Percentiles rank a stretch among this genome's conserved stretches.
phyloP scores from a whole-genome alignment of 2,888 invertebrate genomes.

The Oscheius sp. region DNA sequence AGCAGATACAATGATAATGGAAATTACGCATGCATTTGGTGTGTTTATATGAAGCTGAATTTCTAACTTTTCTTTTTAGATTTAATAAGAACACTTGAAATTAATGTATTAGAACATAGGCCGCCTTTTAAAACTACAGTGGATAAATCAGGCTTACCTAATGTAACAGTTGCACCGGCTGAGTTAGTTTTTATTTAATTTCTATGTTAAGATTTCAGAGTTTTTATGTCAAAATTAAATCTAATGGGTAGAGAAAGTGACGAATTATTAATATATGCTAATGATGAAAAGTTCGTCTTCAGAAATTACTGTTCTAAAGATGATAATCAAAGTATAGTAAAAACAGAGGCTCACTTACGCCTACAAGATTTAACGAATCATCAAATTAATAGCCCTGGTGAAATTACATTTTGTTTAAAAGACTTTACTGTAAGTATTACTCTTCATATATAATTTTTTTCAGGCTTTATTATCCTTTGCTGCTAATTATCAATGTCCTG shows the following conservation, averaged over 20 bases:
- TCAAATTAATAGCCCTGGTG: background rate
- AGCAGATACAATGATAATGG: slow-evolving; percentile 10
- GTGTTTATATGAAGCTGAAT: background rate
- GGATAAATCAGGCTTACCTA: slow-evolving; percentile 7
- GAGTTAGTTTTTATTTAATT: slow-evolving; percentile 2
- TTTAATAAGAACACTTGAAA: slow-evolving; percentile 36
- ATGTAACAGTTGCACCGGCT: slow-evolving; percentile 12
- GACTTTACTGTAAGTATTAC: slow-evolving; percentile 26
- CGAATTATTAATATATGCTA: slow-evolving; percentile 13
- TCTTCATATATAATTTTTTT: background rate
- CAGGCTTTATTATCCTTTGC: slow-evolving; percentile 25
- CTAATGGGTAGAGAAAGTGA: slow-evolving; percentile 15
- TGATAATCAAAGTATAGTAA: slow-evolving; percentile 1
- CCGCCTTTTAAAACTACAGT: slow-evolving; percentile 24
- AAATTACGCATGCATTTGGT: slow-evolving; percentile 21
- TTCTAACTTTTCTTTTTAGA: slow-evolving; percentile 28
- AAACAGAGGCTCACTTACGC: slow-evolving; percentile 20
- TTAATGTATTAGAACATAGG: slow-evolving; percentile 35
- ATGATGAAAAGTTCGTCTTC: slow-evolving; percentile 18
- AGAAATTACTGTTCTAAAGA: slow-evolving; percentile 18
- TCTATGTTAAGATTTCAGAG: background rate
- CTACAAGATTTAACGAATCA: background rate
- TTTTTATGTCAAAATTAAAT: slow-evolving; percentile 6
- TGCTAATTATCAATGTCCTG: background rate
- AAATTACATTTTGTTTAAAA: slow-evolving; percentile 15